Evolutionary conservation across 2,888 invertebrate species (phyloP).

Genomic region (Muschampia plurimacula): DNA sequence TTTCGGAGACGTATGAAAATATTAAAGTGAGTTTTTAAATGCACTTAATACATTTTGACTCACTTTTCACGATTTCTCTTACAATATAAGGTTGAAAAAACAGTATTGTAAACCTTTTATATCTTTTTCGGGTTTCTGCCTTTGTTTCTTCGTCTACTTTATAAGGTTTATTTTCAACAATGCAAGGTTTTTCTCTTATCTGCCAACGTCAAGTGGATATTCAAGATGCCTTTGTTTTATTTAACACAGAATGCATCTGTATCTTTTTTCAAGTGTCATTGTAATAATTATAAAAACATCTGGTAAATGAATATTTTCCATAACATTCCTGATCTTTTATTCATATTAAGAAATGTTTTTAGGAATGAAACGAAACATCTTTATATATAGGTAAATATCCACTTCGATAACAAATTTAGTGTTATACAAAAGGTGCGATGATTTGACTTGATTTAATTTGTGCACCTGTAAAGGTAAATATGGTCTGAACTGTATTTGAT

Average conservation of each 20-base stretch:
- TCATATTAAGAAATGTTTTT: neutral
- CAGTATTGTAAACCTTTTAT: conserved; percentile 6
- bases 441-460: too few relatives aligned
- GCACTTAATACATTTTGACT: neutral
- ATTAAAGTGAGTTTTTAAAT: neutral
- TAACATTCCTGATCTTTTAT: neutral
- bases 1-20: conserved; percentile 18
- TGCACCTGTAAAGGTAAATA: too few relatives aligned
- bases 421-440: too few relatives aligned
- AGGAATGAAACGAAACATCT: too few relatives aligned
- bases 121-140: neutral
- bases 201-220: conserved; percentile 12
- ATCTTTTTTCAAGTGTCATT: conserved; percentile 12
- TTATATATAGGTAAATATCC: too few relatives aligned
- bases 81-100: neutral
- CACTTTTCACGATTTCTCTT: conserved; percentile 2
- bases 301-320: neutral
- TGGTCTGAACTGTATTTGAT: too few relatives aligned
- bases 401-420: too few relatives aligned
- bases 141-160: conserved; percentile 6
- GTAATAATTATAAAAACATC: neutral
- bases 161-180: conserved; percentile 13
- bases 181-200: conserved; percentile 8
- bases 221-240: conserved; percentile 11
- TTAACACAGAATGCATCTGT: neutral